Percentiles rank a stretch among this genome's conserved stretches.
Conservation (phyloP, 1,140 invertebrate genomes). For the Drosophila parabipectinata region DNA sequence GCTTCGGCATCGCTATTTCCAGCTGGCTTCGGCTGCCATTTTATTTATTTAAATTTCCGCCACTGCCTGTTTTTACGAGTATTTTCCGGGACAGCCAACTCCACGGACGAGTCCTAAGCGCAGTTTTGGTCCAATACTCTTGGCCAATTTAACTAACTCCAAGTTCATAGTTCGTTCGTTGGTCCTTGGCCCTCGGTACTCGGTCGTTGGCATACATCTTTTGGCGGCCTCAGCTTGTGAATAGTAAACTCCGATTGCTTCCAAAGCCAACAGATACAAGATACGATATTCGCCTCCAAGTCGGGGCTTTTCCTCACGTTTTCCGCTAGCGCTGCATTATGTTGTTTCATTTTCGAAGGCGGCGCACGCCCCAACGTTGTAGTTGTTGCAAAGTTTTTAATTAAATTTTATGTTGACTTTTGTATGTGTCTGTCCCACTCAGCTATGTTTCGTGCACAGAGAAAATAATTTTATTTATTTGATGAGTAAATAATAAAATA, state of each 20-base stretch:
- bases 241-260: conserved; percentile 35
- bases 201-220: conserved; percentile 3
- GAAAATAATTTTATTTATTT: not conserved
- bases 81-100: conserved; percentile 7
- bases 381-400: conserved; percentile 79
- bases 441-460: not conserved
- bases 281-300: conserved; percentile 27
- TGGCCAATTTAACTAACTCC: conserved; percentile 47
- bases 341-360: conserved; percentile 52
- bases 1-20: conserved; percentile 36
- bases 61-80: conserved; percentile 33
- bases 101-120: conserved; percentile 18
- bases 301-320: conserved; percentile 27
- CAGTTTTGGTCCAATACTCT: conserved; percentile 40
- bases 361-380: conserved; percentile 34
- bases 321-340: conserved; percentile 50
- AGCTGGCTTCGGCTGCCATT: conserved; percentile 32
- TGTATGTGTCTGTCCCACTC: conserved; percentile 48
- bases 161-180: conserved; percentile 59
- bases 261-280: conserved; percentile 15
- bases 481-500: too few species aligned
- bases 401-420: conserved; percentile 80
- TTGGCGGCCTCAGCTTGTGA: conserved; percentile 23
- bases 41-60: conserved; percentile 66
- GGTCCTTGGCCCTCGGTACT: not conserved